Base-by-base conservation (phyloP, 2,888 invertebrate species). In the Epiperipatus broadwayi region DNA sequence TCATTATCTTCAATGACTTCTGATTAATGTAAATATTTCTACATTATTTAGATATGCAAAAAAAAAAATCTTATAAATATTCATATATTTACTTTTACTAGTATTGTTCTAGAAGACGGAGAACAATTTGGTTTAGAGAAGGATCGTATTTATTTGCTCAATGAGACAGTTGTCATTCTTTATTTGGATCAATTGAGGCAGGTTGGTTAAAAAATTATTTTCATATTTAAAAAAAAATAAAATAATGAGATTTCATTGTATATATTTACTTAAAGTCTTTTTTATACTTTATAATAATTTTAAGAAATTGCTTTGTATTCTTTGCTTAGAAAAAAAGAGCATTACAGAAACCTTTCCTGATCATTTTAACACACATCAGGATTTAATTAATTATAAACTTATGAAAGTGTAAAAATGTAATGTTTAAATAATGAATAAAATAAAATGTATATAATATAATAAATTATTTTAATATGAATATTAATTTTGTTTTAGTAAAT, bases 41-140 rank as follows among this genome's bases (percentile, higher is more conserved):
- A 18, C 19, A 8, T 35, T 35, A 7, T 5, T 16, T 3, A 18
- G 14, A 30, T 4, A 15, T 5, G n/a, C n/a, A n/a, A n/a, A n/a
- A n/a, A n/a, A n/a, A n/a, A n/a, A n/a, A n/a, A n/a, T n/a, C n/a
- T n/a, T n/a, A n/a, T 37, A 29, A 14, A 37, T 30, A 44, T 41
- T n/a, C n/a, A n/a, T 15, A 40, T 37, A 35, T 7, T n/a, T 40
- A 35, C 14, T 45, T n/a, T n/a, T 63, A 62, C 41, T 59, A 81
- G 85, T 57, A 70, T 84, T 41, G 75, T 85, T 15, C 69, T 80
- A 27, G 66, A 81, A 33, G 79, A 83, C 54, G 87, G 87, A 0
- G 73, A 74, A 49, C 71, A 75, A 45, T 73, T 80, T 50, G 87
- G 85, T 0, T 75, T 78, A 44, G 74, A 74, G 48, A 68, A 75